These are phyloP conservation scores for Agrilus planipennis DNA, from an alignment of 1,140 invertebrate genomes.

Conservation along the genomic window DNA sequence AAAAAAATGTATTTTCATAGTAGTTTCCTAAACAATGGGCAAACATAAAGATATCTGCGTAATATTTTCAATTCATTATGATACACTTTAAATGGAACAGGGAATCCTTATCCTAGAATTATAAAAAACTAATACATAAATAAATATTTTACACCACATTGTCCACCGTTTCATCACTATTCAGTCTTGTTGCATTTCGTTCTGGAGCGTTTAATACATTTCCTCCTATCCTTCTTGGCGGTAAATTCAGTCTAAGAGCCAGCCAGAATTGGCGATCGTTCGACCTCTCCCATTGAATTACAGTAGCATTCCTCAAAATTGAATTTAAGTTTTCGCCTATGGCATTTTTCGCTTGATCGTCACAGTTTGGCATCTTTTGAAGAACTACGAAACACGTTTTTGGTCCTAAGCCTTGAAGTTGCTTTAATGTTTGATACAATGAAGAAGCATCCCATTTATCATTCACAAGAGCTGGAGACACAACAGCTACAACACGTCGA, in stretches of 20 bases:
- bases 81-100: constrained; percentile 1
- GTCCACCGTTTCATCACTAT: constrained; percentile 12
- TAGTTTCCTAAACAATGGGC: too few species aligned
- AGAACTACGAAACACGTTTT: constrained; percentile 23
- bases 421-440: constrained; percentile 27
- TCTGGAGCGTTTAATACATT: constrained; percentile 1
- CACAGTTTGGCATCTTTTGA: constrained; percentile 22
- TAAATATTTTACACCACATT: constrained; percentile 18
- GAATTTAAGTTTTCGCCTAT: constrained; percentile 25
- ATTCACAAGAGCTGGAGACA: constrained; percentile 25
- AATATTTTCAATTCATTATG: too few species aligned
- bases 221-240: constrained; percentile 19
- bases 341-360: constrained; percentile 25
- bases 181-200: constrained; percentile 16
- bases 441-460: constrained; percentile 21
- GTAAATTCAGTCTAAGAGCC: constrained; percentile 20
- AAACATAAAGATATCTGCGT: too few species aligned
- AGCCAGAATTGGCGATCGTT: constrained; percentile 26
- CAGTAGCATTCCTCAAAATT: constrained; percentile 8
- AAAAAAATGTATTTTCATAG: too few species aligned
- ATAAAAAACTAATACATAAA: too few species aligned
- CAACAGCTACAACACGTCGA: constrained; percentile 21
- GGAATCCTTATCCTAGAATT: too few species aligned
- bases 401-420: constrained; percentile 19
- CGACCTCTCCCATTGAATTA: constrained; percentile 21